phyloP scores from a whole-genome alignment of 2,797 vertebrate species.

The Pangasius mekongensis region DNA sequence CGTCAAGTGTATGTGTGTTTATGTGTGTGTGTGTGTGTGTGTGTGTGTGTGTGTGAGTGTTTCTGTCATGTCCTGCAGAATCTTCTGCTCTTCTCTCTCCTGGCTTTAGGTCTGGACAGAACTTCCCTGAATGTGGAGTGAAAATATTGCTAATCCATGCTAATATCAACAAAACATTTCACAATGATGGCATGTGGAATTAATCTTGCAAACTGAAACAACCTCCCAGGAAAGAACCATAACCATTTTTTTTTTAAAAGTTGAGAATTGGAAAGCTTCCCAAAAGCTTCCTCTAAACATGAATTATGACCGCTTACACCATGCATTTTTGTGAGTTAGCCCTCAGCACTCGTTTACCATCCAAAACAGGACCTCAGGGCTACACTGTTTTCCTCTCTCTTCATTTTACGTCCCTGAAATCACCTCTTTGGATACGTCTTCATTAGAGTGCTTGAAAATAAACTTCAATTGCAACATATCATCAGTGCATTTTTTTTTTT shows the following conservation, averaged over 20 bases:
- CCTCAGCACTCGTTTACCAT: too few species aligned
- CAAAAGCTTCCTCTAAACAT: background rate
- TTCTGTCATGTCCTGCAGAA: background rate
- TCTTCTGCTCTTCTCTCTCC: background rate
- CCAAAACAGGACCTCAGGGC: background rate
- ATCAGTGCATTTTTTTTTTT: background rate
- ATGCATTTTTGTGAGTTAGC: background rate
- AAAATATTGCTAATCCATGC: background rate
- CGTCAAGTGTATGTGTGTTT: background rate
- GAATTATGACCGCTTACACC: background rate
- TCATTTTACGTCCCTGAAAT: background rate
- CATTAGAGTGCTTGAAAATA: background rate
- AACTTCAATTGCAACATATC: background rate
- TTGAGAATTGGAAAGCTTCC: background rate
- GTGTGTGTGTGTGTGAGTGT: background rate
- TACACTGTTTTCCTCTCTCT: background rate
- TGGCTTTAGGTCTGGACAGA: background rate
- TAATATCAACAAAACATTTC: background rate
- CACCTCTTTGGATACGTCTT: background rate
- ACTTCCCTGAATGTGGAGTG: background rate
- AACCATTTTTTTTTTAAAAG: background rate
- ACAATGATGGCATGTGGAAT: background rate
- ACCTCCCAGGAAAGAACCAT: background rate
- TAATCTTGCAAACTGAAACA: background rate
- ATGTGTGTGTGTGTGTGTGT: conserved; percentile 11